phyloP scores from a whole-genome alignment of 1,140 invertebrate species.

The Drosophila sechellia region DNA sequence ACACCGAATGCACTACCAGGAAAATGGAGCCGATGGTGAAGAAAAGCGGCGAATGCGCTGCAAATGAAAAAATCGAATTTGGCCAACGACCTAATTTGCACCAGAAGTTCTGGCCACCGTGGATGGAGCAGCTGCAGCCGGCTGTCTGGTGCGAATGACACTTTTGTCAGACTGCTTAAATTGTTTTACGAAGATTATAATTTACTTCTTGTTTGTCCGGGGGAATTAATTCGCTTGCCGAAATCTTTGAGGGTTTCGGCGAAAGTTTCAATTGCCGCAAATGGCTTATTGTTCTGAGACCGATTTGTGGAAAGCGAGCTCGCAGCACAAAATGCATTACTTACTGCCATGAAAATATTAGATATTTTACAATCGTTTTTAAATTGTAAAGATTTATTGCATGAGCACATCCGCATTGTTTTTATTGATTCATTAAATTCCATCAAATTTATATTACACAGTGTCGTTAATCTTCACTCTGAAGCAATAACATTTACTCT shows the following conservation, averaged over 20 bases:
- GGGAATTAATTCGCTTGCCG: slow-evolving; percentile 14
- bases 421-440: slow-evolving; percentile 1
- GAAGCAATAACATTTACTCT: slow-evolving; percentile 15
- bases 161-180: slow-evolving; percentile 43
- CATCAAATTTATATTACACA: slow-evolving; percentile 7
- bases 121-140: slow-evolving; percentile 9
- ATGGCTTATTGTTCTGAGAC: slow-evolving; percentile 19
- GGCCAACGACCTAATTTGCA: slow-evolving; percentile 61
- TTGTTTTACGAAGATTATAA: slow-evolving; percentile 50
- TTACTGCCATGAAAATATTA: not conserved
- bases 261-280: slow-evolving; percentile 22
- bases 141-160: slow-evolving; percentile 26
- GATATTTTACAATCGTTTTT: not conserved
- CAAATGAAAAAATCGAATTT: slow-evolving; percentile 72
- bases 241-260: slow-evolving; percentile 7
- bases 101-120: slow-evolving; percentile 14
- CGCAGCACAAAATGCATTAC: too few species aligned
- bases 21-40: slow-evolving; percentile 1
- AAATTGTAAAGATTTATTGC: not conserved
- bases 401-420: not conserved
- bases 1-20: slow-evolving; percentile 56
- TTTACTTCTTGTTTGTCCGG: slow-evolving; percentile 30
- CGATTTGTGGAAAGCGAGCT: not conserved
- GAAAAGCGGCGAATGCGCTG: slow-evolving; percentile 4
- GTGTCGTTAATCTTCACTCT: slow-evolving; percentile 3